Percentiles rank a stretch among this genome's conserved stretches.
phyloP scores from a whole-genome alignment of 2,113 vertebrate genomes.

The Anarhynchus alexandrinus region DNA sequence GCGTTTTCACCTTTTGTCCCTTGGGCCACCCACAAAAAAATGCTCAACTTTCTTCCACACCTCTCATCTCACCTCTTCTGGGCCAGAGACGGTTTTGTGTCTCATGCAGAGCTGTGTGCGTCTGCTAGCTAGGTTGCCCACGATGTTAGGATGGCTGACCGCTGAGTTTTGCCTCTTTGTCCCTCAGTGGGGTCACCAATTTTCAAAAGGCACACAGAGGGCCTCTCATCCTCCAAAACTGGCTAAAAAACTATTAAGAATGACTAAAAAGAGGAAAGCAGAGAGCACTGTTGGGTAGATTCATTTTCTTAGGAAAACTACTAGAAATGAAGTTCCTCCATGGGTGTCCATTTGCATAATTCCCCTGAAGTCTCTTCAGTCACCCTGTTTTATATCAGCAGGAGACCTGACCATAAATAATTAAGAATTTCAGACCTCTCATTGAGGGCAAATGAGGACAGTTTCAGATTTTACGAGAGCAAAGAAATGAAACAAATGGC shows the following conservation, averaged over 20 bases:
- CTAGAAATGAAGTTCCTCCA: background rate
- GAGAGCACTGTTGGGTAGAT: background rate
- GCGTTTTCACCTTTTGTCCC: background rate
- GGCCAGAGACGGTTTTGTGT: background rate
- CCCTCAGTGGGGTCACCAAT: background rate
- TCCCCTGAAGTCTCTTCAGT: background rate
- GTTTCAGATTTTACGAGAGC: slow-evolving; percentile 17
- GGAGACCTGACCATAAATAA: slow-evolving; percentile 17
- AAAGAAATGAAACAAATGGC: background rate
- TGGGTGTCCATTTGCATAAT: background rate
- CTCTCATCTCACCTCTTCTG: background rate
- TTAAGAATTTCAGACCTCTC: slow-evolving; percentile 12
- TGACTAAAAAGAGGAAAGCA: background rate
- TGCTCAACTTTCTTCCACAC: background rate
- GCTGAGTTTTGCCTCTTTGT: background rate
- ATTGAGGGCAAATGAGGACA: background rate
- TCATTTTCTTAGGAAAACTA: background rate
- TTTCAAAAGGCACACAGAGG: background rate
- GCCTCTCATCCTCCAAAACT: background rate
- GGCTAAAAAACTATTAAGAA: background rate
- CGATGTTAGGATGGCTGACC: background rate
- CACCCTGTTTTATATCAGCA: background rate
- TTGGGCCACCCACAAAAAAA: background rate
- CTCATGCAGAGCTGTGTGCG: background rate
- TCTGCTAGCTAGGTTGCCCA: background rate